These are phyloP conservation scores for Hoplostethus mediterraneus DNA, from an alignment of 2,797 vertebrate genomes.

Conservation along the genomic window DNA sequence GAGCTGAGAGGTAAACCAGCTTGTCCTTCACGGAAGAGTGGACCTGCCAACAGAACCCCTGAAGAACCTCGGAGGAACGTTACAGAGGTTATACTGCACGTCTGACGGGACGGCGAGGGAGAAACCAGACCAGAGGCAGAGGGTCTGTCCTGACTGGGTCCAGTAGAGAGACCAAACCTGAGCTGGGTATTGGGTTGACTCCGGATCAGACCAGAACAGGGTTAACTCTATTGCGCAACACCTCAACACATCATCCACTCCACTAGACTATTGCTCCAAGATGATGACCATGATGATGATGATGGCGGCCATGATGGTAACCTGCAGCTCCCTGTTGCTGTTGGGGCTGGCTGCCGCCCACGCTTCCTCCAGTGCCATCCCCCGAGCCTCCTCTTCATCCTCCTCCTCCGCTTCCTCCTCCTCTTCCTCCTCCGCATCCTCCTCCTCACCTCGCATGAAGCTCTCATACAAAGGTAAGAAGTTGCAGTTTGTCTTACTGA, in stretches of 20 bases:
- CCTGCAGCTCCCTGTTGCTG: conserved; percentile 78
- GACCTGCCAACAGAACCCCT: conserved; percentile 7
- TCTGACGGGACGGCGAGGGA: conserved; percentile 16
- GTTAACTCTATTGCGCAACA: too few relatives aligned
- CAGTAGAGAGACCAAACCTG: background rate
- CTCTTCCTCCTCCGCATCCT: conserved; percentile 30
- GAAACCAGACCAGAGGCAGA: background rate
- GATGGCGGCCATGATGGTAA: conserved; percentile 71
- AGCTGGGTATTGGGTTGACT: background rate
- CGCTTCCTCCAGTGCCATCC: conserved; percentile 58
- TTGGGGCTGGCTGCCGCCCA: conserved; percentile 75
- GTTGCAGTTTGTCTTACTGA: background rate
- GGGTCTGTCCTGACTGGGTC: background rate
- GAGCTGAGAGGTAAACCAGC: conserved; percentile 64
- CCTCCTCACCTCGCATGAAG: conserved; percentile 86
- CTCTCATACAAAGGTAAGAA: conserved; percentile 85
- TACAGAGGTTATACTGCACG: conserved; percentile 16
- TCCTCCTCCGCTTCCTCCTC: conserved; percentile 45
- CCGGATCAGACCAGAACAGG: background rate
- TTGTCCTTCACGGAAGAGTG: background rate
- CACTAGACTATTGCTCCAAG: conserved; percentile 1
- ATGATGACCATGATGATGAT: conserved; percentile 83
- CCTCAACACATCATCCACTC: too few relatives aligned
- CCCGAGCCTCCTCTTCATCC: conserved; percentile 40
- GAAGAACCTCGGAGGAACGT: background rate